Base-by-base conservation (phyloP, 1,140 invertebrate genomes). In the Magallana angulata region DNA sequence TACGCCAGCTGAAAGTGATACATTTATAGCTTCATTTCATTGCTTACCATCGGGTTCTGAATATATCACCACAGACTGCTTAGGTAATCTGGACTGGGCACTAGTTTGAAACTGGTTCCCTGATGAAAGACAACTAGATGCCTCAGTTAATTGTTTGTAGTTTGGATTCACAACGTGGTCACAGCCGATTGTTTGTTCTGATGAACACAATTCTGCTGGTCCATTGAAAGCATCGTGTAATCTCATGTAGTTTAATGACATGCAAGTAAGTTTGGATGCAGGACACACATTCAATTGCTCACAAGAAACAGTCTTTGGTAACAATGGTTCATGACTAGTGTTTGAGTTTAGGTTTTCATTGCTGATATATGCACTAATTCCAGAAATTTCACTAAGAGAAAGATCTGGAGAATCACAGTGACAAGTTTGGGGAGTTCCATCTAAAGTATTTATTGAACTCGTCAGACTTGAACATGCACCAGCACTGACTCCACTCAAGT, bases 401-500 rank as follows among this genome's bases (percentile, higher is more conserved):
- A 84, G 60, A 56, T 62, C 83, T 8, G 83, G 30, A 62, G 83
- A 84, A 84, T 60, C 57, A 84, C 83, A 84, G 7, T 56, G 57
- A 60, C 60, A 84, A 7, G 30, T n/a, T 12, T 64, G 24, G 11
- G 16, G 30, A 84, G 12, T 36, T 60, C 60, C 83, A 30, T 48
- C 36, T 36, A 84, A 36, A 36, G 57, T 62, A 18, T 84, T 60
- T 8, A 60, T n/a, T 11, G 83, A 84, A 84, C 60, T 84, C 7
- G 7, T 84, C n/a, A 84, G 36, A 57, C 81, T 82, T 4, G 48
- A 30, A 48, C 36, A 57, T 56, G 48, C 62, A 84, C 82, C 82
- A 8, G 68, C 85, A 59, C 81, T 71, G 12, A 87, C 14, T 57
- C 81, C 85, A 84, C 88, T 89, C 9, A 89, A 68, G 56, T 89